Evolutionary conservation across 2,888 invertebrate species (phyloP).

Genomic region (Rhyacophila evoluta): DNA sequence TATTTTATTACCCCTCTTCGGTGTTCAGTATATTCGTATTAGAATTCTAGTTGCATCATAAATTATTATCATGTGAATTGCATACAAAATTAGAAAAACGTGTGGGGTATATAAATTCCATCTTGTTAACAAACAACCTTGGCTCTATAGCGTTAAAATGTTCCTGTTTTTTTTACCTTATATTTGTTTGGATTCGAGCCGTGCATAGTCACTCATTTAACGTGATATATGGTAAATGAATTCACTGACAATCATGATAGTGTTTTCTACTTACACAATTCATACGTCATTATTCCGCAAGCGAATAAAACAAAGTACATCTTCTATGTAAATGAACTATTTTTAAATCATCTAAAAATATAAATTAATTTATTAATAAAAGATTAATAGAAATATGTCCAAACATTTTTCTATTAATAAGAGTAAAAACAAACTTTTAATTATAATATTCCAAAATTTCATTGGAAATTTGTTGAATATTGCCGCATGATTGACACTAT

Average conservation of each 20-base stretch:
- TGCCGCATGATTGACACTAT: too few species aligned
- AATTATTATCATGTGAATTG: not conserved
- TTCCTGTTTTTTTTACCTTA: not conserved
- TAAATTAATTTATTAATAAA: too few species aligned
- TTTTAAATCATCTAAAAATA: too few species aligned
- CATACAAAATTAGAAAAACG: not conserved
- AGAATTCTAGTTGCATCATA: not conserved
- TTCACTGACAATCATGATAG: constrained; percentile 25
- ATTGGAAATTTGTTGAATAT: too few species aligned
- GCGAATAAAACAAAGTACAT: not conserved
- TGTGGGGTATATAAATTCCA: not conserved
- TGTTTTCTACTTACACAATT: constrained; percentile 1
- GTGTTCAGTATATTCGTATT: too few species aligned
- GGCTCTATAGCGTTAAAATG: not conserved
- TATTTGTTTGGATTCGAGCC: not conserved
- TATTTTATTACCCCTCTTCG: too few species aligned
- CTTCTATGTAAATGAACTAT: too few species aligned
- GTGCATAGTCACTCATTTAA: not conserved
- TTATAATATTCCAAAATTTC: too few species aligned
- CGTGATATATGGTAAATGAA: constrained; percentile 20
- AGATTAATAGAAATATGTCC: too few species aligned
- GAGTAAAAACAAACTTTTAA: too few species aligned
- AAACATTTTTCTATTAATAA: too few species aligned
- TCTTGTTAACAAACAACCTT: not conserved
- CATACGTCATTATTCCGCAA: not conserved